Base-by-base conservation (phyloP, 2,113 vertebrate species). In the Periophthalmus modestus region DNA sequence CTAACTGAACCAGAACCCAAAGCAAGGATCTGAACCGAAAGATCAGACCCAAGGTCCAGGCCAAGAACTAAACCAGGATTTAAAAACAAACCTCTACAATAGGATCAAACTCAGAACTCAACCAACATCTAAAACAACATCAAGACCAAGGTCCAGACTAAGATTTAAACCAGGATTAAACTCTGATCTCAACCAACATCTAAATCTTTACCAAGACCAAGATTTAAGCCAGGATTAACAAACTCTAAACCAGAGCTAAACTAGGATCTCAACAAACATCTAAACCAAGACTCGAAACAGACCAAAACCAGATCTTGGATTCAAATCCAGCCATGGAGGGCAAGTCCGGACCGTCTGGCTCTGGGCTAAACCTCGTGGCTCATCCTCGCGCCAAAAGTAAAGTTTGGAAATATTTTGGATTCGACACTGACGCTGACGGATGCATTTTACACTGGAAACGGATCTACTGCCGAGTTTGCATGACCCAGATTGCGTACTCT, bases 391-490 rank as follows among this genome's bases (percentile, higher is more conserved):
- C 95, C 84, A 97, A 97, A 89, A 97, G 96, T 92, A 96, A 96
- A 89, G 96, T 97, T 18, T 97, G 96, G 96, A 95, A 94, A 78
- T 97, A 97, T 91, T 97, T 97, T 81, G 96, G 96, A 75, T 97
- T 97, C 73, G 95, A 96, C 89, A 95, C 95, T 0, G 94, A 96
- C 85, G 94, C 95, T 0, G 95, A 96, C 65, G 96, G 96, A 77
- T 96, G 95, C 79, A 96, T 96, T 80, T 77, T 96, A 77, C 95
- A 96, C 88, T 96, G 96, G 96, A 96, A 95, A 77, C 92, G 94
- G 61, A 96, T 96, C 14, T 96, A 96, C 82, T 97, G 96, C 10
- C 94, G 96, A 4, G 94, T 97, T 59, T 97, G 96, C 81, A 94
- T 94, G 94, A 94, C 94, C 0, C 96, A 97, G 81, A 97, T 96